Evolutionary conservation across 2,797 vertebrate genomes (phyloP).

Genomic region (Hyperoplus lanceolatus): DNA sequence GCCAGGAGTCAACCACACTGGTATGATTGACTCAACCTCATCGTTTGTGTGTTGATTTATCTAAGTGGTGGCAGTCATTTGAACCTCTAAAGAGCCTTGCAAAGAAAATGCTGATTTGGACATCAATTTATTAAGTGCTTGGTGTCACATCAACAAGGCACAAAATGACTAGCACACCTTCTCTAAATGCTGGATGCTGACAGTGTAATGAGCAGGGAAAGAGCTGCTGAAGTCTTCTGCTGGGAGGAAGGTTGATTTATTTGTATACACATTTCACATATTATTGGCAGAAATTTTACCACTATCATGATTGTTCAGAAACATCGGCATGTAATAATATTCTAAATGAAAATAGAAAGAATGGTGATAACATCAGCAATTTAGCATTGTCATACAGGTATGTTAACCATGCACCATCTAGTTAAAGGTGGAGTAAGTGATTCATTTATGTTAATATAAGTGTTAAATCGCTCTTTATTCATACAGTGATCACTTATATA

Average conservation of each 20-base stretch:
- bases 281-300: neutral
- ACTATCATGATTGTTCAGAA: neutral
- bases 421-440: neutral
- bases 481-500: no score
- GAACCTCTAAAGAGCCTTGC: conserved; percentile 11
- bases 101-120: conserved; percentile 27
- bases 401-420: neutral
- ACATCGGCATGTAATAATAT: no score
- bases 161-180: conserved; percentile 17
- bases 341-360: neutral
- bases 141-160: neutral
- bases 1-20: conserved; percentile 37
- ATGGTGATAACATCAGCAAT: no score
- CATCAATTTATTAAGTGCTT: conserved; percentile 24
- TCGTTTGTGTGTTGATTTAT: conserved; percentile 39
- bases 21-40: conserved; percentile 29
- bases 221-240: neutral
- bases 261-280: neutral
- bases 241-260: neutral
- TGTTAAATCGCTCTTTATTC: no score
- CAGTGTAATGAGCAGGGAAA: neutral
- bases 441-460: no score
- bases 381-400: neutral
- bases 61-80: conserved; percentile 17
- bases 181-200: neutral